Evolutionary conservation across 2,888 invertebrate species (phyloP), one percentile per base, ranked within the genome.

Genomic region (Stenodema calcarata): DNA sequence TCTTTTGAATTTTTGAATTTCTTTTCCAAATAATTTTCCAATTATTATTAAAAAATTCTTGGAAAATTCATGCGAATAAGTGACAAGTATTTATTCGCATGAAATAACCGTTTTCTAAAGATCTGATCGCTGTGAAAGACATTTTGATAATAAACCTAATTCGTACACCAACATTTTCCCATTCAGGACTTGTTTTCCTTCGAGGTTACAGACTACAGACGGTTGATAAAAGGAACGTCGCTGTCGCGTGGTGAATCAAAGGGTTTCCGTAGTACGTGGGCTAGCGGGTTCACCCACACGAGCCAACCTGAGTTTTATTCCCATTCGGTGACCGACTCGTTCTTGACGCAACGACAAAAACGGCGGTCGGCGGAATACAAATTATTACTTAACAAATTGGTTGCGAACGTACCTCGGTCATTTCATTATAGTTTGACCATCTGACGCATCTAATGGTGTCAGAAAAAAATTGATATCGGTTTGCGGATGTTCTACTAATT

Each of bases 211-310:
- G n/a, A n/a, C n/a, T n/a, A 16, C 4, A 47, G 16, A 16, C 12
- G 23, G 62, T 62, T 62, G 62, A 62, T 62, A 62, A 62, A 62
- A 23, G 62, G 11, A 27, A 23, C 23, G 62, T 23, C 23, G 18
- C 62, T 2, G 62, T 23, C 23, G 62, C 23, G 62, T 42, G 27
- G 78, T 27, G 42, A 78, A 78, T 44, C 44, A 23, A 78, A 78
- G 76, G 42, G 78, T 78, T 78, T 42, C 78, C 42, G 14, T 78
- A 1, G 78, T 78, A 78, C 78, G 78, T 78, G 78, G 78, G 78
- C 78, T 18, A 7, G 44, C 78, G 41, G 78, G 78, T 78, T 78
- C 78, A 78, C 78, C 78, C 78, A 78, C 78, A 44, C 78, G 42
- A 12, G 44, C 27, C 27, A 78, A n/a, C 27, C 2, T 42, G 78